These are phyloP conservation scores for Mesocricetus auratus DNA, from an alignment of 2,113 vertebrate species.

Conservation along the genomic window DNA sequence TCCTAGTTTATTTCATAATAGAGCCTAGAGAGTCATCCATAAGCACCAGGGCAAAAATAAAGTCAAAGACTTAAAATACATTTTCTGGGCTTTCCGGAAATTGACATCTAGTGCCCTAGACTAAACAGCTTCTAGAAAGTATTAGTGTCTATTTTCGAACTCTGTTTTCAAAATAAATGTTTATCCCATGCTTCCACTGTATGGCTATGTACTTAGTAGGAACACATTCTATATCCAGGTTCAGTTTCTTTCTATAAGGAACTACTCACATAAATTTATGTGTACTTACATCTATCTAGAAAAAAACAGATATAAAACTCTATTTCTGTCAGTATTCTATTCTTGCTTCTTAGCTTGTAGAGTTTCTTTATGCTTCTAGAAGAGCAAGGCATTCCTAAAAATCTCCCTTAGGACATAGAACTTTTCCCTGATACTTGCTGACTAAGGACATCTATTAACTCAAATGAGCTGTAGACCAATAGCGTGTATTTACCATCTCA, in stretches of 20 bases:
- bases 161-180: neutral
- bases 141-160: neutral
- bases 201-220: neutral
- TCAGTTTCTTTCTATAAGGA: neutral
- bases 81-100: neutral
- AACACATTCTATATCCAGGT: neutral
- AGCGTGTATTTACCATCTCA: neutral
- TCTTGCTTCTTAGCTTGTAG: neutral
- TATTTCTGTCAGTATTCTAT: conserved; percentile 31
- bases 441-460: conserved; percentile 55
- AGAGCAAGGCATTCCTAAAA: conserved; percentile 53
- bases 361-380: neutral
- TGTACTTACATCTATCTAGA: neutral
- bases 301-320: neutral
- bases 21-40: neutral
- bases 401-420: neutral
- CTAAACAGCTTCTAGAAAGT: neutral
- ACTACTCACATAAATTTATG: neutral
- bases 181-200: neutral
- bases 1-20: neutral
- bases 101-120: neutral
- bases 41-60: neutral
- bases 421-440: conserved; percentile 55
- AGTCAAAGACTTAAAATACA: neutral
- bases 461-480: conserved; percentile 64